A percentile compares a stretch with the other conserved stretches of the same genome.
Conservation (phyloP, 2,888 invertebrate species). For the Odontomyia ornata region DNA sequence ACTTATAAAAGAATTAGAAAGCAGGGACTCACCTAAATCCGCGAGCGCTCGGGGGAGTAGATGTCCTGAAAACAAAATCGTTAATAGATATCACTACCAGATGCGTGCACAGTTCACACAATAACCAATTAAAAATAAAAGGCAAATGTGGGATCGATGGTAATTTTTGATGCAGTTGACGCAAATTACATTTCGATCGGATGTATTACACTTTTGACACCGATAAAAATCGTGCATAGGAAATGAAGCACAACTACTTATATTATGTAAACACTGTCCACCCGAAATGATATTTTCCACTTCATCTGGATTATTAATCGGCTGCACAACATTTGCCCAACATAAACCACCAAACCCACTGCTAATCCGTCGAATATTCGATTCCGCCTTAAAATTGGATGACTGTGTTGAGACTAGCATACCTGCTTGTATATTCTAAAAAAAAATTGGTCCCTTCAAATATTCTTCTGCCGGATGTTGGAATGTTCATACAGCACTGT, state of each 20-base stretch:
- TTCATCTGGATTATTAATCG: constrained; percentile 96
- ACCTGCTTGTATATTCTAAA: constrained; percentile 96
- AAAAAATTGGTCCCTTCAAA: constrained; percentile 63
- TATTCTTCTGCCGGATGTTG: constrained; percentile 95
- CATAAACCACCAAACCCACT: constrained; percentile 95
- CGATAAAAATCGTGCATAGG: constrained; percentile 99
- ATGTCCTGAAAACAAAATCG: too few species aligned
- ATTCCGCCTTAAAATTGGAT: constrained; percentile 93
- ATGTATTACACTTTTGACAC: constrained; percentile 99
- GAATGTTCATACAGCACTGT: constrained; percentile 99
- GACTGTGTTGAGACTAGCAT: constrained; percentile 98
- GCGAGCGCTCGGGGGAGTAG: too few species aligned
- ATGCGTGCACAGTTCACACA: too few species aligned
- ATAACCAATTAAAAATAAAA: too few species aligned
- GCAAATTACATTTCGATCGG: constrained; percentile 98
- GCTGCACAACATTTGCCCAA: constrained; percentile 94
- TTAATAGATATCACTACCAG: too few species aligned
- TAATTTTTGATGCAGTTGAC: constrained; percentile 99
- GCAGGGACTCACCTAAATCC: too few species aligned
- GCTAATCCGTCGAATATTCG: constrained; percentile 98
- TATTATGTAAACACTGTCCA: constrained; percentile 99
- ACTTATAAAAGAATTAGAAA: too few species aligned
- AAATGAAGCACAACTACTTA: constrained; percentile 98
- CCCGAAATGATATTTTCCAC: constrained; percentile 97
- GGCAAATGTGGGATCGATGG: too few species aligned